Conservation (phyloP, 2,113 vertebrate species). For the Reinhardtius hippoglossoides region DNA sequence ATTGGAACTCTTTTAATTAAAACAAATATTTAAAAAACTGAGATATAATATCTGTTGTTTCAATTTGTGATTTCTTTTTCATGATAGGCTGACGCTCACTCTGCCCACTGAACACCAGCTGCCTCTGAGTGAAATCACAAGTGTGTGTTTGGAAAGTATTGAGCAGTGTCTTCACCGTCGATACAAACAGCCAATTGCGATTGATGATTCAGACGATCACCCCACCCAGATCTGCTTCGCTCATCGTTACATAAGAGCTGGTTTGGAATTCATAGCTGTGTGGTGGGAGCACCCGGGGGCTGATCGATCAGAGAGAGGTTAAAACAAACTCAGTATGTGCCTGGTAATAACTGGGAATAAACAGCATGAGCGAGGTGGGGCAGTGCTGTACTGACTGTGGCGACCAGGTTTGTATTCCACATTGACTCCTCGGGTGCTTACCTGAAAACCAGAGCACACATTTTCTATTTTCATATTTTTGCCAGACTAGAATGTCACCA, state of each 20-base stretch:
- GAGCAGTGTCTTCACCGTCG: constrained; percentile 59
- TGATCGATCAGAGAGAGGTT: constrained; percentile 69
- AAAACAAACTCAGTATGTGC: constrained; percentile 49
- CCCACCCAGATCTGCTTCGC: constrained; percentile 55
- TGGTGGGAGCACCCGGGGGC: constrained; percentile 56
- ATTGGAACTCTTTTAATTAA: constrained; percentile 77
- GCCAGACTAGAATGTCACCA: no score
- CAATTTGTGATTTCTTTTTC: background rate
- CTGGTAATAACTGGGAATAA: constrained; percentile 43
- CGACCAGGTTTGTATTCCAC: background rate
- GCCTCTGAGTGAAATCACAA: constrained; percentile 54
- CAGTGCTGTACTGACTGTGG: constrained; percentile 4
- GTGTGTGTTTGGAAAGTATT: constrained; percentile 76
- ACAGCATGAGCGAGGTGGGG: constrained; percentile 7
- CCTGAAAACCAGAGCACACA: background rate
- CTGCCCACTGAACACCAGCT: constrained; percentile 20
- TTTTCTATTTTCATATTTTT: no score
- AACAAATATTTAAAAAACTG: constrained; percentile 14
- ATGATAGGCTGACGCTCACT: constrained; percentile 5
- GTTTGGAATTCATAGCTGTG: constrained; percentile 60
- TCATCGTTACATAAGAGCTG: constrained; percentile 72
- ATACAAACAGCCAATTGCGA: constrained; percentile 68
- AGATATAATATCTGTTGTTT: constrained; percentile 7
- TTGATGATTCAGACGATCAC: constrained; percentile 70
- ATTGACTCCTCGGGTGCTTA: background rate